These are phyloP conservation scores for Syrmaticus mikado DNA, from an alignment of 2,113 vertebrate genomes.

Conservation along the genomic window DNA sequence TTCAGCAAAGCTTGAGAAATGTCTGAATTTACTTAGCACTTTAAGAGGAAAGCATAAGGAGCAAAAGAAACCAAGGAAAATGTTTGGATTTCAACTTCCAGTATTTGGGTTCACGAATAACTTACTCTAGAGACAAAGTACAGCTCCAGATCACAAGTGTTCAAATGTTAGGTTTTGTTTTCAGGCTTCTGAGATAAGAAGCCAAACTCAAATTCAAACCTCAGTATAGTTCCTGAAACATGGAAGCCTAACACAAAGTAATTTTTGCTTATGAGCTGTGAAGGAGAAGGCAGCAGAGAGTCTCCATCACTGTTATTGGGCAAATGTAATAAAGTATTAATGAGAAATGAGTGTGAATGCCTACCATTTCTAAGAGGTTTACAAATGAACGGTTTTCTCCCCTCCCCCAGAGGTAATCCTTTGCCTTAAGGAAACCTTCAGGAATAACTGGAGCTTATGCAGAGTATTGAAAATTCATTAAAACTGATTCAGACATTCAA, in stretches of 20 bases:
- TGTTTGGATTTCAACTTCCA: conserved; percentile 46
- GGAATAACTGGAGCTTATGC: background rate
- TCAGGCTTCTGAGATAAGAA: background rate
- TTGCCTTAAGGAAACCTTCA: background rate
- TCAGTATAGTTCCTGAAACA: background rate
- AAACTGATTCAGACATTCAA: background rate
- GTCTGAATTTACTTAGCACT: conserved; percentile 39
- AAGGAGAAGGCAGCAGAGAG: background rate
- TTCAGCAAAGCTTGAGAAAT: conserved; percentile 1
- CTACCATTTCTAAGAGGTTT: background rate
- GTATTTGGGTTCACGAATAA: conserved; percentile 10
- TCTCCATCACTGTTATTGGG: background rate
- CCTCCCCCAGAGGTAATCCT: background rate
- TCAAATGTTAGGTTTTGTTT: background rate
- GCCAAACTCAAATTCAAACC: background rate
- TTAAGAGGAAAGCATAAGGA: conserved; percentile 36
- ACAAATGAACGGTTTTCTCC: background rate
- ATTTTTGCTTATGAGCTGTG: background rate
- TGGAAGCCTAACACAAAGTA: background rate
- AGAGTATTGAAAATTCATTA: background rate
- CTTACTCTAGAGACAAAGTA: background rate
- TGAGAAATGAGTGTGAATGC: background rate
- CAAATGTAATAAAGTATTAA: background rate
- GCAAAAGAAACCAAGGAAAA: conserved; percentile 18
- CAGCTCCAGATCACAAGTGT: background rate